phyloP scores from a whole-genome alignment of 2,113 vertebrate species.

The Sphaerodactylus townsendi region DNA sequence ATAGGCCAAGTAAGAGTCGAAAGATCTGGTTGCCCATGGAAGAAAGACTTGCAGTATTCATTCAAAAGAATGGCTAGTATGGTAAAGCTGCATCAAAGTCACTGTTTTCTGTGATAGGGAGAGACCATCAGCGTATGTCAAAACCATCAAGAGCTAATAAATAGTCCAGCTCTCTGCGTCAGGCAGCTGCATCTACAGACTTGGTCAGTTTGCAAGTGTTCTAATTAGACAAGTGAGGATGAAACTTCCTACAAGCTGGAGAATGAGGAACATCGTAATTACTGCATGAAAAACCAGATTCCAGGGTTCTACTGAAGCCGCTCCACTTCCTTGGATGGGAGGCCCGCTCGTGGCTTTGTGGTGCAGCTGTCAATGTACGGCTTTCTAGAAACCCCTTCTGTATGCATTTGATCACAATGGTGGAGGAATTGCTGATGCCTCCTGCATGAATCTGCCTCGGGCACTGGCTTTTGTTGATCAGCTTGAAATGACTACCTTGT shows the following conservation, averaged over 20 bases:
- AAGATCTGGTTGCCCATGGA: neutral
- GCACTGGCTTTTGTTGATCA: neutral
- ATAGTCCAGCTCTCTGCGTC: neutral
- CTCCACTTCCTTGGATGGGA: neutral
- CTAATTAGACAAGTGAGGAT: neutral
- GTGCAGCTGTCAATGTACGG: neutral
- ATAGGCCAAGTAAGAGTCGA: neutral
- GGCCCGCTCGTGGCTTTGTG: neutral
- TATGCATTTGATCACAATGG: neutral
- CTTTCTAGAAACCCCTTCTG: neutral
- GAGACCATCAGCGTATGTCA: neutral
- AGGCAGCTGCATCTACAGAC: too few relatives aligned
- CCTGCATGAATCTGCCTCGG: neutral
- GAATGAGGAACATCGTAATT: neutral
- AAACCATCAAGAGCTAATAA: neutral
- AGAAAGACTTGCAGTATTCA: neutral
- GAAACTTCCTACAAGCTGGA: neutral
- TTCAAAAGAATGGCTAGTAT: neutral
- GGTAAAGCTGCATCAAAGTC: neutral
- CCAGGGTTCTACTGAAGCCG: neutral
- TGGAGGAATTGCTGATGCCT: neutral
- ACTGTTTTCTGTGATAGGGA: too few relatives aligned
- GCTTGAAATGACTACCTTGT: neutral
- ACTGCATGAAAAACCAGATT: neutral
- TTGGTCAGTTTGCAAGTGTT: neutral